Percentiles rank a stretch among this genome's conserved stretches.
These are phyloP conservation scores for Drosophila mercatorum DNA, from an alignment of 2,888 invertebrate genomes.

Conservation along the genomic window DNA sequence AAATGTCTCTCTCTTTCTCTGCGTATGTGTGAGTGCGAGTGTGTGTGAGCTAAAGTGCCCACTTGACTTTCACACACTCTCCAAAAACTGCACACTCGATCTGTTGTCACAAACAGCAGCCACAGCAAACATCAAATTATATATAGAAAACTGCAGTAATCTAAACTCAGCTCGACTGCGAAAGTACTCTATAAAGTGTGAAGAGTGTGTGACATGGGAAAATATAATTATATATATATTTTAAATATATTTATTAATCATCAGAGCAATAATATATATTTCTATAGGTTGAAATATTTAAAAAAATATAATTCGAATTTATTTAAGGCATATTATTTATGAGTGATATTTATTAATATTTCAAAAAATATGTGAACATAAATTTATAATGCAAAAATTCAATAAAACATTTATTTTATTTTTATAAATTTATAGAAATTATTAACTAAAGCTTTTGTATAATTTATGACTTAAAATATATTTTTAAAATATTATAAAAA, in stretches of 20 bases:
- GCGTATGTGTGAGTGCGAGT: constrained; percentile 21
- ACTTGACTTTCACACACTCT: constrained; percentile 70
- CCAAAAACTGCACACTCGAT: constrained; percentile 69
- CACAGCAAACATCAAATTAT: constrained; percentile 28
- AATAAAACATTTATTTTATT: no score
- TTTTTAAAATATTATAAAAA: no score
- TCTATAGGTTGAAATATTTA: neutral
- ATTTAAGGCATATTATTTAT: neutral
- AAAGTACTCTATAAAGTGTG: neutral
- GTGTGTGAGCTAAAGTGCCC: constrained; percentile 53
- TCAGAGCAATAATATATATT: no score
- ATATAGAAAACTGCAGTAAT: neutral
- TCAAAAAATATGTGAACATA: no score
- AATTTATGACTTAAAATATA: no score
- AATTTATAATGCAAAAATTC: no score
- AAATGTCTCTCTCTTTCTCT: constrained; percentile 33
- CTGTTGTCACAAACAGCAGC: constrained; percentile 67
- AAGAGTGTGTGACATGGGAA: neutral
- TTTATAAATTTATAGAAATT: no score
- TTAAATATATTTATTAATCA: neutral
- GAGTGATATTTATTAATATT: no score
- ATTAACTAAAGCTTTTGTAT: no score
- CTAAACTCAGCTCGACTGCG: neutral
- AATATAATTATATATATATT: neutral
- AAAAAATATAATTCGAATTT: neutral